phyloP scores from a whole-genome alignment of 2,113 vertebrate genomes.

The Dasypus novemcinctus region DNA sequence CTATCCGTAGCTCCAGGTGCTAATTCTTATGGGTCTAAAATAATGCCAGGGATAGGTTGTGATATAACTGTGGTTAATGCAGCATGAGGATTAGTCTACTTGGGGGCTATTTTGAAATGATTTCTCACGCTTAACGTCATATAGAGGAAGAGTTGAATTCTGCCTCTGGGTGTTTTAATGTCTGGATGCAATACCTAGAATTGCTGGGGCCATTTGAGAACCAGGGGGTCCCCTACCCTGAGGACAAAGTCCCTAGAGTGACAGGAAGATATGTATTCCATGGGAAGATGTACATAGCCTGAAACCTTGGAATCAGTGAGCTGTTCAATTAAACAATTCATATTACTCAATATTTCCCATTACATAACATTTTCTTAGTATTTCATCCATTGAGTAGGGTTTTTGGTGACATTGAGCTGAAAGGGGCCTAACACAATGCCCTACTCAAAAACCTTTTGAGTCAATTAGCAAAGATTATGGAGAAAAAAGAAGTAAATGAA shows the following conservation, averaged over 20 bases:
- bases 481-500: background rate
- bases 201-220: background rate
- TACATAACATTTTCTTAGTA: background rate
- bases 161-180: background rate
- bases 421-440: background rate
- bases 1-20: background rate
- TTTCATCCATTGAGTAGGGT: background rate
- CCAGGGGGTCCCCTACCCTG: background rate
- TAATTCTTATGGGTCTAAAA: background rate
- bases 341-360: background rate
- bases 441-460: background rate
- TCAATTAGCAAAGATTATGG: background rate
- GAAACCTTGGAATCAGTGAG: background rate
- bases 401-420: background rate
- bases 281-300: background rate
- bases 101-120: background rate
- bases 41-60: background rate
- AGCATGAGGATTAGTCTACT: background rate
- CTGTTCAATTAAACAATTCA: background rate
- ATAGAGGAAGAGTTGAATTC: background rate
- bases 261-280: background rate
- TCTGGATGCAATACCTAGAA: background rate
- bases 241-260: background rate
- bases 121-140: background rate
- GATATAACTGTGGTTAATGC: background rate